These are phyloP conservation scores for Schizotus pectinicornis DNA, from an alignment of 2,888 invertebrate genomes.

Conservation along the genomic window DNA sequence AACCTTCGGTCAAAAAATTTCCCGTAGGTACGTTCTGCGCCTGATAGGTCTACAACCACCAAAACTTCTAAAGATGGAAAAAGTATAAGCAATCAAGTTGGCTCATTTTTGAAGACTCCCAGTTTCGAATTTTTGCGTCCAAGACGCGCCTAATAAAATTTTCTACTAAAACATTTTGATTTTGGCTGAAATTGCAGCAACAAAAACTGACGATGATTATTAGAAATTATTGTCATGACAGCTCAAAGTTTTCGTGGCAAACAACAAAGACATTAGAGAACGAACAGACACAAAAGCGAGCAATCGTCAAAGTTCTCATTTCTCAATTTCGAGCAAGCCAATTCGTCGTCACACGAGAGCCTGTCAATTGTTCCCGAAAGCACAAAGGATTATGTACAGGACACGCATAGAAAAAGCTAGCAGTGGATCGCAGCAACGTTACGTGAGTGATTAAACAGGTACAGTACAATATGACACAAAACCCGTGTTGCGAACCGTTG, in stretches of 20 bases:
- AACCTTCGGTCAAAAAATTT: no score
- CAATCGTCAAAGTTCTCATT: neutral
- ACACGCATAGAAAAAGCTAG: slow-evolving; percentile 10
- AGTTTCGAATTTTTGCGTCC: no score
- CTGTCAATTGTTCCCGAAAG: slow-evolving; percentile 22
- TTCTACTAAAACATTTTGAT: neutral
- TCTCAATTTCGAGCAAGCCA: neutral
- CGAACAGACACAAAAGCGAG: neutral
- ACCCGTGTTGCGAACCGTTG: slow-evolving; percentile 36
- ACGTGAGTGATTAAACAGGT: neutral
- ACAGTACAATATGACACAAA: slow-evolving; percentile 14
- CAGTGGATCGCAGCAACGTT: slow-evolving; percentile 18
- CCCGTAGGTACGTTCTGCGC: no score
- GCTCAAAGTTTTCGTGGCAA: neutral
- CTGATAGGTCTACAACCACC: no score
- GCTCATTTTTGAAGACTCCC: no score
- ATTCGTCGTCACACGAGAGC: slow-evolving; percentile 1
- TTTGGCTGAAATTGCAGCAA: neutral
- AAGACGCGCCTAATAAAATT: no score
- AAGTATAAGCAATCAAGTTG: no score
- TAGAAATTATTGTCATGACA: slow-evolving; percentile 15
- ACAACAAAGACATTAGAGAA: neutral
- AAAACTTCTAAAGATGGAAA: no score
- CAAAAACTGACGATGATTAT: neutral
- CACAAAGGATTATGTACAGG: neutral